phyloP scores from a whole-genome alignment of 2,888 invertebrate genomes.

The Mystacides longicornis region DNA sequence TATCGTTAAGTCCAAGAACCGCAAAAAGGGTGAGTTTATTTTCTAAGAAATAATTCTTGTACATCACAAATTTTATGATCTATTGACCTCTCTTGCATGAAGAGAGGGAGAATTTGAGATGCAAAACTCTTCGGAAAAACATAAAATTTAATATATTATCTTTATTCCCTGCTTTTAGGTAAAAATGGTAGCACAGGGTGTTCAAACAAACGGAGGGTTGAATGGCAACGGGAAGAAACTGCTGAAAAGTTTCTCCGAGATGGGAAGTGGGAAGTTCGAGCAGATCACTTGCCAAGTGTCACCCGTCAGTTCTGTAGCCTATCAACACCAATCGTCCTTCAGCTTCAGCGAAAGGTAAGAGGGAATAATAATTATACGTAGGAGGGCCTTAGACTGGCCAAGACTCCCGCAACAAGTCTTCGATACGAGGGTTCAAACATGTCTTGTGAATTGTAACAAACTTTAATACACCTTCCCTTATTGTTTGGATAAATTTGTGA shows the following conservation, averaged over 20 bases:
- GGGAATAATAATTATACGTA: too few species aligned
- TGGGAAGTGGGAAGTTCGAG: constrained; percentile 37
- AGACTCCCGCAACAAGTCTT: too few species aligned
- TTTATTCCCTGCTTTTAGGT: constrained; percentile 43
- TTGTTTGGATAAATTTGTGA: too few species aligned
- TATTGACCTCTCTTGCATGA: background rate
- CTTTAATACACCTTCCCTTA: too few species aligned
- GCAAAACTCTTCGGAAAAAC: too few species aligned
- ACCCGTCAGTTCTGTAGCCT: constrained; percentile 7
- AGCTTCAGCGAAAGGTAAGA: constrained; percentile 25
- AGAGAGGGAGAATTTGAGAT: too few species aligned
- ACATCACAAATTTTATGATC: background rate
- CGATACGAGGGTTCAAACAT: too few species aligned
- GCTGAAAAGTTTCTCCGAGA: constrained; percentile 79
- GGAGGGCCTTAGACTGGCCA: too few species aligned
- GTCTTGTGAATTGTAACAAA: too few species aligned
- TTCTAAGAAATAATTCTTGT: too few species aligned
- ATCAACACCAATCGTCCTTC: constrained; percentile 21
- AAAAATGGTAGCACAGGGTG: constrained; percentile 83
- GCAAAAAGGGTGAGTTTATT: constrained; percentile 59
- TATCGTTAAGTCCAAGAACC: constrained; percentile 73
- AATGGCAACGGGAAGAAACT: constrained; percentile 63
- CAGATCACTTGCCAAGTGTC: constrained; percentile 12
- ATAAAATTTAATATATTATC: too few species aligned
- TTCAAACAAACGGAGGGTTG: constrained; percentile 77